Conservation (phyloP, 2,888 invertebrate genomes). For the Allolobophora icterica region DNA sequence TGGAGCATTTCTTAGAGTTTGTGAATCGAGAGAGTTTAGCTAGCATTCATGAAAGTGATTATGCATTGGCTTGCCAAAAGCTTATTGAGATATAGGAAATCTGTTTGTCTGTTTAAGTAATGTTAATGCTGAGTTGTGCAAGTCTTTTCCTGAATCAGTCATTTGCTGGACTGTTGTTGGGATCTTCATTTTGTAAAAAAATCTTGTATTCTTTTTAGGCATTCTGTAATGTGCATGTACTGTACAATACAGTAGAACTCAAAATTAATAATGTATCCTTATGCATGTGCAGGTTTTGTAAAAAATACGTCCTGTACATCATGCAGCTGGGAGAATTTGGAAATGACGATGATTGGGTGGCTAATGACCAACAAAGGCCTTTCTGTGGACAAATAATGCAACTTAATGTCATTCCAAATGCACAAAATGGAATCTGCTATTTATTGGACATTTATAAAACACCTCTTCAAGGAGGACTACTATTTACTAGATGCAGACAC, state of each 20-base stretch:
- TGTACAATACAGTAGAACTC: neutral
- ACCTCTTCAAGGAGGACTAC: no score
- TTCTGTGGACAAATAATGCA: neutral
- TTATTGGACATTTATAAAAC: no score
- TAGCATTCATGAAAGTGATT: slow-evolving; percentile 64
- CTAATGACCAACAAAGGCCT: neutral
- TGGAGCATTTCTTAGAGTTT: slow-evolving; percentile 85
- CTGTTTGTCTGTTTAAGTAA: neutral
- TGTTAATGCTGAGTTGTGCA: neutral
- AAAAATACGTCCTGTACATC: neutral
- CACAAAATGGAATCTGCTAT: neutral
- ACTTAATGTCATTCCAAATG: no score
- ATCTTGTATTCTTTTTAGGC: neutral
- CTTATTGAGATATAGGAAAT: slow-evolving; percentile 18
- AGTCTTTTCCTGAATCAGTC: neutral
- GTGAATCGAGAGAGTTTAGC: slow-evolving; percentile 69
- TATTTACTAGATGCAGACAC: neutral
- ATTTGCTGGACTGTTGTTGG: neutral
- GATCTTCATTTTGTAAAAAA: neutral
- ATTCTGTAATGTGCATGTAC: neutral
- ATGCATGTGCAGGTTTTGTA: neutral
- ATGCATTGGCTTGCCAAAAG: slow-evolving; percentile 13
- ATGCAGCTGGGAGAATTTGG: neutral
- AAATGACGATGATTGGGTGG: neutral
- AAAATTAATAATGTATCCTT: neutral